Percentiles rank a stretch among this genome's conserved stretches.
These are phyloP conservation scores for Polydrusus pterygomalis DNA, from an alignment of 2,888 invertebrate genomes.

Conservation along the genomic window DNA sequence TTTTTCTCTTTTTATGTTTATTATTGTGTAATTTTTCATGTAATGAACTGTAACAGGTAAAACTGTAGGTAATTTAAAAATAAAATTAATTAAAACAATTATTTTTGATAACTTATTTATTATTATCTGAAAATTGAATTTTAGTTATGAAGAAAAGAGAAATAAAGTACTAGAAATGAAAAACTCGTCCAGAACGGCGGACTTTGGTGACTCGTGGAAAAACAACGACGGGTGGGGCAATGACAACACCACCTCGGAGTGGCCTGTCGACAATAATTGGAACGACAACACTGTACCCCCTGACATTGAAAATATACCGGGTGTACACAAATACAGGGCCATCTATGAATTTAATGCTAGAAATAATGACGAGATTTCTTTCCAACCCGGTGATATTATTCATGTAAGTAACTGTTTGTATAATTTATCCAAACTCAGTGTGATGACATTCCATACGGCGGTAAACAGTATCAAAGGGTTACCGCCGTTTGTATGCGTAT, in stretches of 20 bases:
- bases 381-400: constrained; percentile 95
- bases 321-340: constrained; percentile 86
- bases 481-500: too few relatives aligned
- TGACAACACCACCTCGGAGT: constrained; percentile 69
- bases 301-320: constrained; percentile 70
- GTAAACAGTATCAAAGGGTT: too few relatives aligned
- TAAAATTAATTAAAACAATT: too few relatives aligned
- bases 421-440: too few relatives aligned
- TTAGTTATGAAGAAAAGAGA: constrained; percentile 80
- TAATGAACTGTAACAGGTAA: too few relatives aligned
- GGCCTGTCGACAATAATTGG: constrained; percentile 73
- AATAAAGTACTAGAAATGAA: constrained; percentile 72
- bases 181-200: constrained; percentile 67
- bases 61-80: too few relatives aligned
- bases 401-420: constrained; percentile 74
- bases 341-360: constrained; percentile 95
- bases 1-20: too few relatives aligned
- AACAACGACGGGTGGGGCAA: constrained; percentile 73
- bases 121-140: background rate
- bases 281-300: constrained; percentile 60
- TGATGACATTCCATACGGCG: too few relatives aligned
- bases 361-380: constrained; percentile 93
- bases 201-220: constrained; percentile 76
- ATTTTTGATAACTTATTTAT: too few relatives aligned
- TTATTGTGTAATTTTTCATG: too few relatives aligned